phyloP scores from a whole-genome alignment of 2,888 invertebrate species.

The Phyto melanocephala region DNA sequence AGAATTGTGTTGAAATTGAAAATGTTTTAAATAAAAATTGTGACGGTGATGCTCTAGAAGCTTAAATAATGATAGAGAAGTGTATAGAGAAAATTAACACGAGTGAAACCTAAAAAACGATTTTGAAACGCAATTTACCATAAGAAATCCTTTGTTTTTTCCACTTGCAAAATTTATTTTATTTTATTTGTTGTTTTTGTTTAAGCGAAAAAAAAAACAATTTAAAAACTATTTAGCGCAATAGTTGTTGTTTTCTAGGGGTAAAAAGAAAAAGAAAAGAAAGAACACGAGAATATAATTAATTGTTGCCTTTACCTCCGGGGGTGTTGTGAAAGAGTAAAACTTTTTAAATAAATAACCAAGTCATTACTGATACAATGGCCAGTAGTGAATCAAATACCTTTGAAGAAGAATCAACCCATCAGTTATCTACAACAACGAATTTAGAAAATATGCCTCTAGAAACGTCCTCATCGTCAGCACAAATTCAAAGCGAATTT shows the following conservation, averaged over 20 bases:
- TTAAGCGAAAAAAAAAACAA: conserved; percentile 1
- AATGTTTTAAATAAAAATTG: not conserved
- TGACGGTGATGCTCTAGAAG: not conserved
- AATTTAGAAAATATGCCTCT: conserved; percentile 39
- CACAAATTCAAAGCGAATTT: not conserved
- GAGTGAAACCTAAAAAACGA: conserved; percentile 51
- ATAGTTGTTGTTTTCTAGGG: conserved; percentile 29
- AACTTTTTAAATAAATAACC: conserved; percentile 57
- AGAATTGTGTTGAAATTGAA: conserved; percentile 43
- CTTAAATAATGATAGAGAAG: not conserved
- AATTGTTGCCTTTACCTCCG: not conserved
- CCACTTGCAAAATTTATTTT: conserved; percentile 16
- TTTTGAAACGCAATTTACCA: conserved; percentile 58
- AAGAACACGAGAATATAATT: conserved; percentile 15
- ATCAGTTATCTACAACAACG: not conserved
- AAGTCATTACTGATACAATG: conserved; percentile 67
- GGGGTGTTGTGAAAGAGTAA: conserved; percentile 31
- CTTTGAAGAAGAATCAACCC: conserved; percentile 51
- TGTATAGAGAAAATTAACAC: conserved; percentile 31
- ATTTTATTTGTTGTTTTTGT: not conserved
- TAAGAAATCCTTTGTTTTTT: conserved; percentile 61
- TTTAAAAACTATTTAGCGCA: conserved; percentile 24
- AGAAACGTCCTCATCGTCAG: conserved; percentile 9
- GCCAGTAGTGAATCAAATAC: conserved; percentile 74
- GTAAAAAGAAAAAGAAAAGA: conserved; percentile 13